Percentiles rank a stretch among this genome's conserved stretches.
Evolutionary conservation across 2,888 invertebrate species (phyloP).

Genomic region (Homarus gammarus): DNA sequence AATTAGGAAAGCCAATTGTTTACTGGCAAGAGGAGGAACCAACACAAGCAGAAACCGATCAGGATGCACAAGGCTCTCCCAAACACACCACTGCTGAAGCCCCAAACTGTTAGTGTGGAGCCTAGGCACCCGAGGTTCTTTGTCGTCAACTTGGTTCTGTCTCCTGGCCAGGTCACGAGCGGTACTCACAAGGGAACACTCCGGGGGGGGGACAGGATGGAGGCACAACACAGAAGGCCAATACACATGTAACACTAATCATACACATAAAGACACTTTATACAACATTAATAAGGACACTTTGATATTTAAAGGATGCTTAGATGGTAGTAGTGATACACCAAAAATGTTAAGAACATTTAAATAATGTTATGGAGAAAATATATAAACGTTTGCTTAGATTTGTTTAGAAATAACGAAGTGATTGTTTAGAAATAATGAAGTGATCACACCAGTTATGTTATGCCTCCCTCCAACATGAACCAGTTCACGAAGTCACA

Average conservation of each 20-base stretch:
- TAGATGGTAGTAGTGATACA: background rate
- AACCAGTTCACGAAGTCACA: slow-evolving; percentile 35
- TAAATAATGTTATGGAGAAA: background rate
- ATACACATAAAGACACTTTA: slow-evolving; percentile 14
- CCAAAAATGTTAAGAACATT: background rate
- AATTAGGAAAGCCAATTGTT: slow-evolving; percentile 39
- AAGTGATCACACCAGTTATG: slow-evolving; percentile 19
- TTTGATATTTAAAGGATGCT: background rate
- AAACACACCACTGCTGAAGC: slow-evolving; percentile 37
- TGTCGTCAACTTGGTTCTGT: background rate
- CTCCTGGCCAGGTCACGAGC: background rate
- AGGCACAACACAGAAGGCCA: slow-evolving; percentile 34
- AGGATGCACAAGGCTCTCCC: background rate
- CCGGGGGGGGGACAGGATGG: slow-evolving; percentile 60
- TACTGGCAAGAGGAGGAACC: slow-evolving; percentile 9
- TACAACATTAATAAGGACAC: no score
- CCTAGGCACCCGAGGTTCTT: background rate
- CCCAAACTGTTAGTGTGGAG: slow-evolving; percentile 9
- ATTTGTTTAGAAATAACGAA: background rate
- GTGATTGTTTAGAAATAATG: slow-evolving; percentile 10
- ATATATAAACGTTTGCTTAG: background rate
- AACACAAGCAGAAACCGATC: background rate
- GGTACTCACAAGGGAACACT: slow-evolving; percentile 48
- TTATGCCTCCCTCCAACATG: slow-evolving; percentile 42
- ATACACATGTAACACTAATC: background rate